Evolutionary conservation across 2,888 invertebrate genomes (phyloP).

Genomic region (Bugula neritina): DNA sequence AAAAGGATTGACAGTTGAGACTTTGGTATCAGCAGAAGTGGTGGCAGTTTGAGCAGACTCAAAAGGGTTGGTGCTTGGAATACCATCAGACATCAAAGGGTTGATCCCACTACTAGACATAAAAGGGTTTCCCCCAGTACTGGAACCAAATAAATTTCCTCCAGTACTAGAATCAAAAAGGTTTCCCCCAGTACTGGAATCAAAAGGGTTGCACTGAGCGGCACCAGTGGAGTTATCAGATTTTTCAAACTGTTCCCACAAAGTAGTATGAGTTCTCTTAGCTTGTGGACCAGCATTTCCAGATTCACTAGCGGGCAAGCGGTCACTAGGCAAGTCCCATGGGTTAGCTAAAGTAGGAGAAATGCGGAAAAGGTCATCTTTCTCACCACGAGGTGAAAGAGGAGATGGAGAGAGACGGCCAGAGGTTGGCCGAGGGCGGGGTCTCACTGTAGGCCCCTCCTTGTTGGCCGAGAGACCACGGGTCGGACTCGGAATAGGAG

Average conservation of each 20-base stretch:
- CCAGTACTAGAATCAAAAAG: background rate
- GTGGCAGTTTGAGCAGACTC: background rate
- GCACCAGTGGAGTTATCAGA: background rate
- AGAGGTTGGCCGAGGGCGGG: background rate
- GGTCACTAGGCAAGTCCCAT: background rate
- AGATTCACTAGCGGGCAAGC: background rate
- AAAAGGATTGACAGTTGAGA: background rate
- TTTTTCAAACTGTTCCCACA: conserved; percentile 5
- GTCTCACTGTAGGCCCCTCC: background rate
- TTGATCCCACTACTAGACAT: no score
- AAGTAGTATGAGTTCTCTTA: conserved; percentile 1
- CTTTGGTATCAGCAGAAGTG: background rate
- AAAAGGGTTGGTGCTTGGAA: no score
- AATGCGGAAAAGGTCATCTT: background rate
- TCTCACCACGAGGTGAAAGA: background rate
- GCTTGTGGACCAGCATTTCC: background rate
- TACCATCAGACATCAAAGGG: no score
- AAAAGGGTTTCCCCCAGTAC: no score
- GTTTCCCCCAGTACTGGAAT: background rate
- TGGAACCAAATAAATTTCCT: background rate
- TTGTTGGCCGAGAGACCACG: background rate
- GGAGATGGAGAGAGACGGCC: background rate
- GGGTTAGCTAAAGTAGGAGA: background rate
- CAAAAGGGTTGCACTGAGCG: background rate
- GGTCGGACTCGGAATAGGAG: background rate